Evolutionary conservation across 2,797 vertebrate species (phyloP).

Genomic region (Alectoris magna): DNA sequence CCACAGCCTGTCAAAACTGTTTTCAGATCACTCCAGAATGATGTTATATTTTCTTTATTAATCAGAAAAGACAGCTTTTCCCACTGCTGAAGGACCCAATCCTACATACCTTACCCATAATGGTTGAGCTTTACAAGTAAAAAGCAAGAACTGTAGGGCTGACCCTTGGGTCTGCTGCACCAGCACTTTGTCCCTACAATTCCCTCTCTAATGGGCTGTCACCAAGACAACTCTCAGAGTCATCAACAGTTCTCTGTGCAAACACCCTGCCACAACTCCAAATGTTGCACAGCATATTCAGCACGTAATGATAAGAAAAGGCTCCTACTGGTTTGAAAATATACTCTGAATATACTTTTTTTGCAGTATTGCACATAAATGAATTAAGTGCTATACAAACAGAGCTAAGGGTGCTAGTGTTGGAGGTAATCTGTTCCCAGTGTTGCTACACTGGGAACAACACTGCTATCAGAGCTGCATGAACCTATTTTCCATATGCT

Average conservation of each 20-base stretch:
- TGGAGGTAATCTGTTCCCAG: background rate
- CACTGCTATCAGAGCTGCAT: background rate
- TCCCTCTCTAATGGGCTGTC: conserved; percentile 25
- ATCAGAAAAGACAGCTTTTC: background rate
- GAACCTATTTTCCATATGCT: background rate
- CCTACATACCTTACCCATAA: background rate
- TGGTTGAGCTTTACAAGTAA: background rate
- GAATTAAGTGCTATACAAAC: background rate
- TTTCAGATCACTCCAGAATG: background rate
- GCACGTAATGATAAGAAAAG: background rate
- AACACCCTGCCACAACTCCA: background rate
- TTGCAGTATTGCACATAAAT: background rate
- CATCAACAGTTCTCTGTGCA: background rate
- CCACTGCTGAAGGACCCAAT: background rate
- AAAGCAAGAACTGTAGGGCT: background rate
- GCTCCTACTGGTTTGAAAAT: background rate
- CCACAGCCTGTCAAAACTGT: background rate
- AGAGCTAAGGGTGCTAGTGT: background rate
- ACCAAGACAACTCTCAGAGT: conserved; percentile 34
- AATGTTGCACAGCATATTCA: background rate
- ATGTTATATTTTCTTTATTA: conserved; percentile 1
- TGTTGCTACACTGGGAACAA: background rate
- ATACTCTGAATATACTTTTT: background rate
- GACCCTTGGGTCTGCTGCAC: background rate
- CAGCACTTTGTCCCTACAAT: background rate